Evolutionary conservation across 2,888 invertebrate genomes (phyloP).

Genomic region (Lobophora halterata): DNA sequence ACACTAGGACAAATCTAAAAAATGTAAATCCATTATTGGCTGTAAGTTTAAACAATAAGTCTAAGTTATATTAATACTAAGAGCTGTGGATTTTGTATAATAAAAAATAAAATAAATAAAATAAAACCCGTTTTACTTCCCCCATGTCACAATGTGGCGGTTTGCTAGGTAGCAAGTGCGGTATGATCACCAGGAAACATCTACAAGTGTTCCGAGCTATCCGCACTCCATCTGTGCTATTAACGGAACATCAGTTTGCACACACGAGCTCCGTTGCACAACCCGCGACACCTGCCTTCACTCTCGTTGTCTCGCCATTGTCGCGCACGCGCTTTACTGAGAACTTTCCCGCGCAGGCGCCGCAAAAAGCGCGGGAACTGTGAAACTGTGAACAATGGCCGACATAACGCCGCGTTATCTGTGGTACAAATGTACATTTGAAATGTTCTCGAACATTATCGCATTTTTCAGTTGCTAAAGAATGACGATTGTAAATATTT

Average conservation of each 20-base stretch:
- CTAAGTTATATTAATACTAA: no score
- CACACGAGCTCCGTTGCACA: conserved; percentile 66
- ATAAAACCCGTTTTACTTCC: no score
- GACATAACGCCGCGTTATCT: conserved; percentile 77
- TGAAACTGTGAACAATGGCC: conserved; percentile 71
- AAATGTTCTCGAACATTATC: conserved; percentile 56
- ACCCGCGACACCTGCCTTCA: conserved; percentile 62
- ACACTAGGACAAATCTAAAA: no score
- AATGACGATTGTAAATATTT: no score
- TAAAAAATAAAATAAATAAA: no score
- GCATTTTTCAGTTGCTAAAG: conserved; percentile 24
- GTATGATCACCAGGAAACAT: conserved; percentile 33
- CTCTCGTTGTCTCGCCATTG: conserved; percentile 75
- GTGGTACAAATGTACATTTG: conserved; percentile 50
- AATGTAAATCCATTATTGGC: no score
- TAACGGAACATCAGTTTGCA: conserved; percentile 74
- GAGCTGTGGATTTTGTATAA: no score
- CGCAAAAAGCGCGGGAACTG: conserved; percentile 78
- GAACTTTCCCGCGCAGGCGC: conserved; percentile 76
- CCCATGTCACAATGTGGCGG: conserved; percentile 6
- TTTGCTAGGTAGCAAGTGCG: conserved; percentile 3
- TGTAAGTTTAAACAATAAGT: no score
- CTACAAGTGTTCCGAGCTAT: conserved; percentile 53
- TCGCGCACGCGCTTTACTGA: conserved; percentile 74
- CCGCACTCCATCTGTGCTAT: conserved; percentile 57